A percentile compares a stretch with the other conserved stretches of the same genome.
Conservation (phyloP, 2,113 vertebrate species). For the Prietella phreatophila region DNA sequence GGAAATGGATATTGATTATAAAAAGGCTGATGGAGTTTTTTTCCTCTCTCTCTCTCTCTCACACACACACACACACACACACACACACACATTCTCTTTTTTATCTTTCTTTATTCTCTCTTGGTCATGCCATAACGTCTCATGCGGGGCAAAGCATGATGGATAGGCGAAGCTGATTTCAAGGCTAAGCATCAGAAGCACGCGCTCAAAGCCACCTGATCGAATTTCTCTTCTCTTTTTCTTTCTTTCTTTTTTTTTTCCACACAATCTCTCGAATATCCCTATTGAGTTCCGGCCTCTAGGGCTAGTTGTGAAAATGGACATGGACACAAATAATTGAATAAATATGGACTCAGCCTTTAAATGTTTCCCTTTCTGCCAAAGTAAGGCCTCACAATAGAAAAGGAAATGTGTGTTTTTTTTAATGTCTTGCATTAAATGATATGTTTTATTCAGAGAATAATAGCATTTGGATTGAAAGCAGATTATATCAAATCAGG, state of each 20-base stretch:
- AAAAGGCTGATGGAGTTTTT: slow-evolving; percentile 63
- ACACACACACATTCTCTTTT: slow-evolving; percentile 4
- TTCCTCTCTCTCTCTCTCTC: slow-evolving; percentile 26
- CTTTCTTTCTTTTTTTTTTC: not conserved
- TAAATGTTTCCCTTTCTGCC: slow-evolving; percentile 46
- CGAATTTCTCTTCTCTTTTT: slow-evolving; percentile 49
- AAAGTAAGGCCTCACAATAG: not conserved
- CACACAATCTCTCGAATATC: slow-evolving; percentile 36
- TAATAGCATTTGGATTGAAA: not conserved
- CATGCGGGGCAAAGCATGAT: slow-evolving; percentile 65
- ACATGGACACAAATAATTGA: slow-evolving; percentile 50
- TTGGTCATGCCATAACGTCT: slow-evolving; percentile 53
- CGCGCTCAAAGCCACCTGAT: slow-evolving; percentile 61
- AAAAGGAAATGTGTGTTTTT: not conserved
- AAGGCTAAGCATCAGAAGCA: slow-evolving; percentile 57
- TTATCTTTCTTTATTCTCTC: slow-evolving; percentile 35
- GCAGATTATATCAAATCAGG: not conserved
- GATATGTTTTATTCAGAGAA: not conserved
- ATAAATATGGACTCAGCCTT: slow-evolving; percentile 47
- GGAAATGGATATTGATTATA: slow-evolving; percentile 80
- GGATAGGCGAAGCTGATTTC: slow-evolving; percentile 64
- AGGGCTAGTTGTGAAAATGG: slow-evolving; percentile 47
- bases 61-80: no score
- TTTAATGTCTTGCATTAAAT: not conserved
- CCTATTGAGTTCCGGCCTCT: slow-evolving; percentile 50